phyloP scores from a whole-genome alignment of 1,140 invertebrate species.

The Bombus ignitus region DNA sequence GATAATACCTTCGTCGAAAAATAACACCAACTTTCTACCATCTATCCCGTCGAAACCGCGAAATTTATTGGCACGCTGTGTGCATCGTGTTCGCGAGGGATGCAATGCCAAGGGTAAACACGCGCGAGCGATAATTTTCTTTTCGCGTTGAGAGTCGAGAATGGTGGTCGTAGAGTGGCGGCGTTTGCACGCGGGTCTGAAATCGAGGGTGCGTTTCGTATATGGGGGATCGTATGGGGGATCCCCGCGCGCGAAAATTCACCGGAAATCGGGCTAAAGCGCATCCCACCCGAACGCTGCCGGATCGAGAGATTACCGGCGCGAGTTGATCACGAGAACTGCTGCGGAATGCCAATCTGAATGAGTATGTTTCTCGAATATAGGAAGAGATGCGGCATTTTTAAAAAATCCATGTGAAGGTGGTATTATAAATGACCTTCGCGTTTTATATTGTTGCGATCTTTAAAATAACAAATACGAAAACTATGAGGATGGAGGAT shows the following conservation, averaged over 20 bases:
- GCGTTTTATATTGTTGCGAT: no score
- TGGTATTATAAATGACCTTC: not conserved
- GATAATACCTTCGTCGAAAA: no score
- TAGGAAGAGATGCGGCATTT: not conserved
- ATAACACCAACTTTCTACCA: no score
- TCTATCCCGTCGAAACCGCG: conserved; percentile 33
- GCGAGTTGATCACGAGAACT: conserved; percentile 22
- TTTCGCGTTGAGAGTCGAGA: conserved; percentile 13
- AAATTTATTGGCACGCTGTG: conserved; percentile 61
- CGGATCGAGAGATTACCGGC: conserved; percentile 27
- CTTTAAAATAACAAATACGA: no score
- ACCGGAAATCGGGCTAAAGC: conserved; percentile 26
- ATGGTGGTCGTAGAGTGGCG: not conserved
- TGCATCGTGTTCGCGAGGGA: conserved; percentile 29
- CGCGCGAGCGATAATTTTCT: conserved; percentile 51
- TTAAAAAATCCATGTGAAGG: not conserved
- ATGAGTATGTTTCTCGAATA: not conserved
- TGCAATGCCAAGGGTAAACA: conserved; percentile 51
- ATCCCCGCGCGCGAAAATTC: conserved; percentile 7
- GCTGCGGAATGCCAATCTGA: conserved; percentile 3
- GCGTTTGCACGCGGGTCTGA: not conserved
- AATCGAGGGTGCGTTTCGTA: not conserved
- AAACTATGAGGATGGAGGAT: no score
- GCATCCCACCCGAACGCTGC: not conserved
- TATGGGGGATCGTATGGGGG: not conserved